A percentile compares a stretch with the other conserved stretches of the same genome.
These are phyloP conservation scores for Hestina assimilis DNA, from an alignment of 1,140 invertebrate species.

Conservation along the genomic window DNA sequence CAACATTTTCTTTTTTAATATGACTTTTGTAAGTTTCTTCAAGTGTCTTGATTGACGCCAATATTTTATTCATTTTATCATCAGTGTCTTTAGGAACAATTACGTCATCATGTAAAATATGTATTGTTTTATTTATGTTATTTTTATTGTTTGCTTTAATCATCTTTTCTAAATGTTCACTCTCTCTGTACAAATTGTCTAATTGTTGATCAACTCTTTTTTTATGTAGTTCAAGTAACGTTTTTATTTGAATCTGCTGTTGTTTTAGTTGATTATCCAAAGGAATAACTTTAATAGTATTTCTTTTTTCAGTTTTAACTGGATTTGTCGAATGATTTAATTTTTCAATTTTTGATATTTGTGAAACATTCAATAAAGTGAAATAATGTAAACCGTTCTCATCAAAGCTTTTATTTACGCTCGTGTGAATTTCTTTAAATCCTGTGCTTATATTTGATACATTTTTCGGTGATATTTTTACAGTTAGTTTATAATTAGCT, in stretches of 20 bases:
- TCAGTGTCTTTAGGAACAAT: background rate
- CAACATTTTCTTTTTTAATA: background rate
- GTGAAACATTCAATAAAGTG: slow-evolving; percentile 57
- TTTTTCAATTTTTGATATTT: slow-evolving; percentile 62
- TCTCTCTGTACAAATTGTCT: slow-evolving; percentile 14
- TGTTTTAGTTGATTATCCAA: background rate
- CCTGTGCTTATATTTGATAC: slow-evolving; percentile 34
- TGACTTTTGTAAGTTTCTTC: slow-evolving; percentile 11
- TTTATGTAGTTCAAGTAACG: slow-evolving; percentile 17
- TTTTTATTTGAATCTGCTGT: slow-evolving; percentile 16
- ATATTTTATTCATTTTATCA: slow-evolving; percentile 10
- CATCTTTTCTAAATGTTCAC: slow-evolving; percentile 17
- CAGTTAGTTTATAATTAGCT: slow-evolving; percentile 51
- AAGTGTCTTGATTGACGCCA: slow-evolving; percentile 8
- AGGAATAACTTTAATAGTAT: background rate
- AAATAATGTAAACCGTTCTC: slow-evolving; percentile 55
- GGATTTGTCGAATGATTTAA: slow-evolving; percentile 34
- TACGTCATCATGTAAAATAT: background rate
- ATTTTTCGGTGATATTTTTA: slow-evolving; percentile 62
- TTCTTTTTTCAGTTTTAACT: background rate
- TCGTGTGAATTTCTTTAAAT: slow-evolving; percentile 66
- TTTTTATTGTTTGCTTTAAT: slow-evolving; percentile 9
- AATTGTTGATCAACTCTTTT: slow-evolving; percentile 21
- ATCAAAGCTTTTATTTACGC: slow-evolving; percentile 61
- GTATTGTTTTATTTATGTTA: slow-evolving; percentile 7